These are phyloP conservation scores for Agrypnia vestita DNA, from an alignment of 1,140 invertebrate species.

Conservation along the genomic window DNA sequence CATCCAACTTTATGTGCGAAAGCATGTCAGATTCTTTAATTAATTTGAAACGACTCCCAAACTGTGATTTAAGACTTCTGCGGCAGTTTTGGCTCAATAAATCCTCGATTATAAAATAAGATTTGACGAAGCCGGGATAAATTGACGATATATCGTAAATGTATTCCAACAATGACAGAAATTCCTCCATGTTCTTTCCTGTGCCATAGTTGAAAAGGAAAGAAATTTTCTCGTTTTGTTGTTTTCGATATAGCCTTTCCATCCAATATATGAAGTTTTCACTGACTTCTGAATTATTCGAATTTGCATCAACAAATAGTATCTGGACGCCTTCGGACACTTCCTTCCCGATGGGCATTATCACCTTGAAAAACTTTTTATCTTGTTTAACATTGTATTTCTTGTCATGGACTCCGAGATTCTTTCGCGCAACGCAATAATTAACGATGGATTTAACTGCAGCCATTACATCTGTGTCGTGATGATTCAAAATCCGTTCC, in stretches of 20 bases:
- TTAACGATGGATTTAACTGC: background rate
- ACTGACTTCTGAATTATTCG: background rate
- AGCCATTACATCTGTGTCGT: background rate
- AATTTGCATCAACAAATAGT: background rate
- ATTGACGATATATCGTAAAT: background rate
- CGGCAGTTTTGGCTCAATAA: background rate
- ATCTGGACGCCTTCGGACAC: background rate
- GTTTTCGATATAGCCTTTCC: background rate
- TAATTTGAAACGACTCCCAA: background rate
- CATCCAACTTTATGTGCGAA: background rate
- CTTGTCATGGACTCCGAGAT: background rate
- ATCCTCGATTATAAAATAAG: background rate
- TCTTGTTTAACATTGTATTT: background rate
- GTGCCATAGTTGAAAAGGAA: background rate
- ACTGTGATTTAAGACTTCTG: background rate
- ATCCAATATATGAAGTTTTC: slow-evolving; percentile 10
- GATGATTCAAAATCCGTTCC: background rate
- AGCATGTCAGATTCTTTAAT: background rate
- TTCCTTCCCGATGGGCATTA: background rate
- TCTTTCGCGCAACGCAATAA: background rate
- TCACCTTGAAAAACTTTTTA: background rate
- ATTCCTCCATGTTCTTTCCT: background rate
- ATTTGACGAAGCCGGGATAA: background rate
- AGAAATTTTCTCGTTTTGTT: background rate
- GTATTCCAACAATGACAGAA: background rate